Evolutionary conservation across 2,797 vertebrate genomes (phyloP).

Genomic region (Pipistrellus kuhlii): DNA sequence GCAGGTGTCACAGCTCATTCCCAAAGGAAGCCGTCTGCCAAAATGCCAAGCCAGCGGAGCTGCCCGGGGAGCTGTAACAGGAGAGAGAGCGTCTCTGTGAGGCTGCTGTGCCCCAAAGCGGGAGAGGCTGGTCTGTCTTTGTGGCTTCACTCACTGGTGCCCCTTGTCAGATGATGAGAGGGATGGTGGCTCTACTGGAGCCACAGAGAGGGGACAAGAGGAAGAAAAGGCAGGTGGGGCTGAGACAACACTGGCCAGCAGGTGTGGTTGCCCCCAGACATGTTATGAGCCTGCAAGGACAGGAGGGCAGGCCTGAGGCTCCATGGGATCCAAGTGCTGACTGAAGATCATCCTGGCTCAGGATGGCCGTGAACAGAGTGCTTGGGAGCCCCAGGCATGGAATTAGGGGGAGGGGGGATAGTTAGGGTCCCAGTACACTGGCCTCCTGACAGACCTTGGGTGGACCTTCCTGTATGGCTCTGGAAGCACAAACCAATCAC

Average conservation of each 20-base stretch:
- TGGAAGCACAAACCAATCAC: neutral
- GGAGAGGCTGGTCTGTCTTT: neutral
- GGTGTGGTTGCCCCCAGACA: neutral
- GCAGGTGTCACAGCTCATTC: neutral
- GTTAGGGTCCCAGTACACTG: no score
- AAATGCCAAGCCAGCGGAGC: neutral
- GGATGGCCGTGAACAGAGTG: neutral
- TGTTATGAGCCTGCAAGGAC: neutral
- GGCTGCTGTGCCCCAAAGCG: neutral
- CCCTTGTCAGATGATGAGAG: neutral
- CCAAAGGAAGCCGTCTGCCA: neutral
- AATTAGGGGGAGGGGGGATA: rapidly evolving
- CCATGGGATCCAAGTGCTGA: no score
- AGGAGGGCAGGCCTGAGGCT: neutral
- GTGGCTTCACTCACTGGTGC: rapidly evolving
- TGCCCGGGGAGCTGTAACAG: neutral
- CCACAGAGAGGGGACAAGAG: neutral
- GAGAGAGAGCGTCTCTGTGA: neutral
- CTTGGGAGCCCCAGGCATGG: neutral
- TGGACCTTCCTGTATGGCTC: neutral
- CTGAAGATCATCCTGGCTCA: no score
- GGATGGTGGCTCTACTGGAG: rapidly evolving
- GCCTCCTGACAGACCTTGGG: neutral
- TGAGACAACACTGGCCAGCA: neutral
- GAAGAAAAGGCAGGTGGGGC: neutral